A percentile compares a stretch with the other conserved stretches of the same genome.
phyloP scores from a whole-genome alignment of 2,113 vertebrate genomes.

The Plotosus lineatus region DNA sequence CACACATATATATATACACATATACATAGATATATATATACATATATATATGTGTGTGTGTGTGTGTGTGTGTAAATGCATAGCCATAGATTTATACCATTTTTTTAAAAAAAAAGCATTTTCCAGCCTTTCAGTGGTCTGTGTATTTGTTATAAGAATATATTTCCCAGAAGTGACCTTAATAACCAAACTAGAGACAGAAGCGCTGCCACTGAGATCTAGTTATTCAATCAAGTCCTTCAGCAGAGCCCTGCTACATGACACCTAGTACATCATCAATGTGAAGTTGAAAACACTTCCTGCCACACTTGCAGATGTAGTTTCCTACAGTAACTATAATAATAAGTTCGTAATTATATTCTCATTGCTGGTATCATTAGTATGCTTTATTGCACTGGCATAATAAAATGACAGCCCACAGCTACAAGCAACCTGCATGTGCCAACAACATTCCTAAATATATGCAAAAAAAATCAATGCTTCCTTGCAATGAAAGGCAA shows the following conservation, averaged over 20 bases:
- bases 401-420: not conserved
- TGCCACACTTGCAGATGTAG: not conserved
- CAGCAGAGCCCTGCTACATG: slow-evolving; percentile 28
- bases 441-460: not conserved
- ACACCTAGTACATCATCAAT: slow-evolving; percentile 15
- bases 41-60: no score
- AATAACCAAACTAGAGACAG: not conserved
- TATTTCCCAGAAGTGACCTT: slow-evolving; percentile 6
- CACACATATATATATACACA: no score
- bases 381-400: not conserved
- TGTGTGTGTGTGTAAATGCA: not conserved
- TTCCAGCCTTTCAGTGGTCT: not conserved
- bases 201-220: slow-evolving; percentile 20
- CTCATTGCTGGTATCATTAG: not conserved
- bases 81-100: not conserved
- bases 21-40: not conserved
- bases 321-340: not conserved
- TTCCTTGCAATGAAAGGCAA: slow-evolving; percentile 12
- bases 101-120: not conserved
- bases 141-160: not conserved
- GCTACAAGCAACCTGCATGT: not conserved
- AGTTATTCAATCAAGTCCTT: slow-evolving; percentile 39
- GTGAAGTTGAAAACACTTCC: not conserved
- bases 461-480: not conserved
- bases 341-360: not conserved